Evolutionary conservation across 1,140 invertebrate genomes (phyloP).

Genomic region (Hypsibius dujardini): DNA sequence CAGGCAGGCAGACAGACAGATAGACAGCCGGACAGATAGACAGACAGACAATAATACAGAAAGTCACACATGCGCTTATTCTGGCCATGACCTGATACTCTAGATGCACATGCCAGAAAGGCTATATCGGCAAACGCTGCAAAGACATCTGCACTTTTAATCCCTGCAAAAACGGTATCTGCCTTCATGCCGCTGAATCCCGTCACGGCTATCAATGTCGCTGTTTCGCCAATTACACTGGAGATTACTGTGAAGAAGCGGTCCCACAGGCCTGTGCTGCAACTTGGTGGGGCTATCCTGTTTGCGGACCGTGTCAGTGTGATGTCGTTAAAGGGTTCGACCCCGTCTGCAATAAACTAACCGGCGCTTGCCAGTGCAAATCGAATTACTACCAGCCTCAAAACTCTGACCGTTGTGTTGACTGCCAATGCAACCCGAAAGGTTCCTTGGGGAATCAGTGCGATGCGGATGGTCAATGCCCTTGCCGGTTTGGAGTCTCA

Average conservation of each 20-base stretch:
- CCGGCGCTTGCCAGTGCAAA: too few species aligned
- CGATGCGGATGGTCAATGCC: conserved; percentile 64
- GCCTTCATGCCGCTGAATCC: not conserved
- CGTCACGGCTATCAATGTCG: not conserved
- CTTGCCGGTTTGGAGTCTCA: conserved; percentile 69
- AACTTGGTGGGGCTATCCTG: conserved; percentile 78
- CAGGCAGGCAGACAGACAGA: too few species aligned
- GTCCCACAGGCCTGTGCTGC: conserved; percentile 63
- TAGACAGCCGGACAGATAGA: too few species aligned
- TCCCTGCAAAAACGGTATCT: not conserved
- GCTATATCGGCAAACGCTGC: not conserved
- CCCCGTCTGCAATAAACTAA: too few species aligned
- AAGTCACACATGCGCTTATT: too few species aligned
- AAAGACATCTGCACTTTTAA: not conserved
- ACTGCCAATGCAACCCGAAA: too few species aligned
- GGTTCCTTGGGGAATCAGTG: conserved; percentile 57
- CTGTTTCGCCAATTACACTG: conserved; percentile 33
- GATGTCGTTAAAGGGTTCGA: conserved; percentile 65
- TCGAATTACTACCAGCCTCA: too few species aligned
- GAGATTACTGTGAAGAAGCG: conserved; percentile 58
- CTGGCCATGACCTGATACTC: not conserved
- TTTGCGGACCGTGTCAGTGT: conserved; percentile 85
- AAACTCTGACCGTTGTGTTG: too few species aligned
- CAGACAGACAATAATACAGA: too few species aligned
- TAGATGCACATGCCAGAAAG: not conserved